These are phyloP conservation scores for Odontomyia ornata DNA, from an alignment of 2,888 invertebrate genomes.

Conservation along the genomic window DNA sequence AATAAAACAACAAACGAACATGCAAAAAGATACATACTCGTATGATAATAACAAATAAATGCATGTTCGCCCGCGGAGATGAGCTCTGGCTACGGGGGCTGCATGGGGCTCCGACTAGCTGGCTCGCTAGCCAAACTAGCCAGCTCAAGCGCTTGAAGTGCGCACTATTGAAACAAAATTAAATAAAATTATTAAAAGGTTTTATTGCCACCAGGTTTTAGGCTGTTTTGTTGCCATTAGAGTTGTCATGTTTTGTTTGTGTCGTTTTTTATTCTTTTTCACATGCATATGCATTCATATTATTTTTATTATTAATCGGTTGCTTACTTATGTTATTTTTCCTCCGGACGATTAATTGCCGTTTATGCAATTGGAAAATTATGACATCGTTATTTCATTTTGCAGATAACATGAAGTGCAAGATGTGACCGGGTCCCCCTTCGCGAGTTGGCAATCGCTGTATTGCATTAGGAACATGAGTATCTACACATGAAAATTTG, in stretches of 20 bases:
- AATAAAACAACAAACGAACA: not conserved
- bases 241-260: not conserved
- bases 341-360: conserved; percentile 38
- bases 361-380: conserved; percentile 42
- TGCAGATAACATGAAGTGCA: conserved; percentile 40
- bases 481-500: conserved; percentile 22
- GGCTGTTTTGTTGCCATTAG: not conserved
- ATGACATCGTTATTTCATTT: conserved; percentile 43
- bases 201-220: conserved; percentile 30
- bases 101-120: not conserved
- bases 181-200: conserved; percentile 43
- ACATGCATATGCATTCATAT: no score
- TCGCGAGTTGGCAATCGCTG: not conserved
- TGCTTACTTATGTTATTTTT: not conserved
- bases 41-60: conserved; percentile 26
- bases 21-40: conserved; percentile 32
- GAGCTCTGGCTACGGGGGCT: not conserved
- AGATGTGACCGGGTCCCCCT: conserved; percentile 17
- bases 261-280: not conserved
- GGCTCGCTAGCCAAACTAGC: not conserved
- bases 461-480: conserved; percentile 1
- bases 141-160: not conserved
- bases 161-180: conserved; percentile 37
- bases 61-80: conserved; percentile 22
- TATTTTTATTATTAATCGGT: not conserved